These are phyloP conservation scores for Drosophila infuscata DNA, from an alignment of 2,888 invertebrate genomes.

Conservation along the genomic window DNA sequence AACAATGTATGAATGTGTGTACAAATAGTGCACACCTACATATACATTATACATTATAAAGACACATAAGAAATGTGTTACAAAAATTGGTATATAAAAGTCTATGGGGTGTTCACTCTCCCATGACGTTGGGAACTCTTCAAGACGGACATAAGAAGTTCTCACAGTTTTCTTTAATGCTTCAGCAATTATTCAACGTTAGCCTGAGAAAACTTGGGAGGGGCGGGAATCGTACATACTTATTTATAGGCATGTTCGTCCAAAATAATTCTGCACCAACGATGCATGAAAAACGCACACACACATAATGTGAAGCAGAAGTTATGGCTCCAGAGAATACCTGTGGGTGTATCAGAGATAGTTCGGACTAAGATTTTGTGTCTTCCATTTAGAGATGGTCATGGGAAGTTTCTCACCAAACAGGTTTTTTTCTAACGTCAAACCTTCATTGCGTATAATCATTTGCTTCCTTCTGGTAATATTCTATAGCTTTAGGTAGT, in stretches of 20 bases:
- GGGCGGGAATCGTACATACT: constrained; percentile 35
- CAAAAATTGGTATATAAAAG: constrained; percentile 41
- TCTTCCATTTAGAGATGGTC: constrained; percentile 33
- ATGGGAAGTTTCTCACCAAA: constrained; percentile 57
- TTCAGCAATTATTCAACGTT: constrained; percentile 62
- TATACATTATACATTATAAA: not conserved
- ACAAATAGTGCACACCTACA: constrained; percentile 6
- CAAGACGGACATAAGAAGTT: constrained; percentile 76
- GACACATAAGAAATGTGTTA: constrained; percentile 34
- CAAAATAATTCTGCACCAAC: constrained; percentile 57
- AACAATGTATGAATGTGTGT: not conserved
- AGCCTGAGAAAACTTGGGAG: constrained; percentile 47
- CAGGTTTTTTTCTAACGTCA: constrained; percentile 6
- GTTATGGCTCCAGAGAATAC: constrained; percentile 21
- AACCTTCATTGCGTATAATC: constrained; percentile 1
- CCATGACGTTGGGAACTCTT: constrained; percentile 84
- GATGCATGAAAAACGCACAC: constrained; percentile 60
- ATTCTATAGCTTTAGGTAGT: not conserved
- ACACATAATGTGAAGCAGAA: constrained; percentile 14
- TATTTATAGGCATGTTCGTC: constrained; percentile 39
- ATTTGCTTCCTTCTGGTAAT: not conserved
- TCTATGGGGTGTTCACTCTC: constrained; percentile 77
- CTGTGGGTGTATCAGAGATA: constrained; percentile 11
- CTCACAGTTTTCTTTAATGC: constrained; percentile 70
- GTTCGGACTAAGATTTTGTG: constrained; percentile 10